phyloP scores from a whole-genome alignment of 2,113 vertebrate genomes.

The Labrus mixtus region DNA sequence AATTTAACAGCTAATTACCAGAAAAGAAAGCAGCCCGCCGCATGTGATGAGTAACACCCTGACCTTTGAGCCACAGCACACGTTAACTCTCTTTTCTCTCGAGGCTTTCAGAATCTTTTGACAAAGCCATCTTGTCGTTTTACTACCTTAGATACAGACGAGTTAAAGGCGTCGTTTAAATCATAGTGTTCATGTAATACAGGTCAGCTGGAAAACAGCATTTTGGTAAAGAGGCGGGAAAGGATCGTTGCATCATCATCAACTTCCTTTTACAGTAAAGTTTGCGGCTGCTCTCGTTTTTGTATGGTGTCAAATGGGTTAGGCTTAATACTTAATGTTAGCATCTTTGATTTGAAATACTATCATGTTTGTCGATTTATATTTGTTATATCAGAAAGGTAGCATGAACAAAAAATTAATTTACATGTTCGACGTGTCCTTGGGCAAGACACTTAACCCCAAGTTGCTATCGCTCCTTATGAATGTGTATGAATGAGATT shows the following conservation, averaged over 20 bases:
- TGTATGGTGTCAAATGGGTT: conserved; percentile 50
- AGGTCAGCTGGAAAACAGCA: neutral
- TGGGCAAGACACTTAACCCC: too few species aligned
- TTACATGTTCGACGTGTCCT: neutral
- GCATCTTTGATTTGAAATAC: conserved; percentile 1
- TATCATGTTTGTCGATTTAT: neutral
- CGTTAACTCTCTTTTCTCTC: neutral
- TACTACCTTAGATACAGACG: neutral
- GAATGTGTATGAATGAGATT: too few species aligned
- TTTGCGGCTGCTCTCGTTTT: conserved; percentile 44
- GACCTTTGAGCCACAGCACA: conserved; percentile 32
- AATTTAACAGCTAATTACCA: conserved; percentile 48
- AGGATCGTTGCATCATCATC: neutral
- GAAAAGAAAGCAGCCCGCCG: neutral
- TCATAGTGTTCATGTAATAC: neutral
- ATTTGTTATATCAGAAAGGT: neutral
- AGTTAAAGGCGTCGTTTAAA: neutral
- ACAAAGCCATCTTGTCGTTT: too few species aligned
- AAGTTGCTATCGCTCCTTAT: too few species aligned
- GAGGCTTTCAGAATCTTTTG: neutral
- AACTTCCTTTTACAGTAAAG: conserved; percentile 30
- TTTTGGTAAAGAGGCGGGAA: neutral
- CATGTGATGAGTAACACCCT: neutral
- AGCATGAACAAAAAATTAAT: neutral
- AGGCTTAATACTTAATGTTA: conserved; percentile 12